Conservation (phyloP, 2,113 vertebrate genomes). For the Ceyx melanurus region DNA sequence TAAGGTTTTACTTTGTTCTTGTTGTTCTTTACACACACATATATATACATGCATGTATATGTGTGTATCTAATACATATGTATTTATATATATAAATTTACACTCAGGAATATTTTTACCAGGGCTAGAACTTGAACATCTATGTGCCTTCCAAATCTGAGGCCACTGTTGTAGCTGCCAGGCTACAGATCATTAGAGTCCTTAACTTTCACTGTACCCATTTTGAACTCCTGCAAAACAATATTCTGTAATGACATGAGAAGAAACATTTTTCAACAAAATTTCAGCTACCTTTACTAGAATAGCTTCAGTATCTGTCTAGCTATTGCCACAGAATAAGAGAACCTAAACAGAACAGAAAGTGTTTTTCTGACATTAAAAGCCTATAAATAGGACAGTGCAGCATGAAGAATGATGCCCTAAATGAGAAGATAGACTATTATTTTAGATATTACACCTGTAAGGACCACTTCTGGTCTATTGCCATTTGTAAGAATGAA, state of each 20-base stretch:
- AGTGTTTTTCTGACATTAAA: constrained; percentile 13
- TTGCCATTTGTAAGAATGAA: not conserved
- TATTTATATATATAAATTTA: not conserved
- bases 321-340: not conserved
- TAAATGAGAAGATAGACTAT: not conserved
- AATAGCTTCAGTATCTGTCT: constrained; percentile 1
- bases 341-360: constrained; percentile 4
- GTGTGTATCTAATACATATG: not conserved
- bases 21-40: not conserved
- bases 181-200: not conserved
- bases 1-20: not conserved
- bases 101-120: not conserved
- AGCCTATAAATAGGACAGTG: not conserved
- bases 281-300: constrained; percentile 11
- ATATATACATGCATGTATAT: too few relatives aligned
- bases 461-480: not conserved
- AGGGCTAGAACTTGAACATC: not conserved
- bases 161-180: not conserved
- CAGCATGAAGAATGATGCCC: not conserved
- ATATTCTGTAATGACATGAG: not conserved
- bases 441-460: not conserved
- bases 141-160: not conserved
- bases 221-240: constrained; percentile 29
- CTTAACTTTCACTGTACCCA: not conserved
- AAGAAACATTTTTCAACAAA: constrained; percentile 31